Evolutionary conservation across 2,113 vertebrate genomes (phyloP).

Genomic region (Hippocampus abdominalis): DNA sequence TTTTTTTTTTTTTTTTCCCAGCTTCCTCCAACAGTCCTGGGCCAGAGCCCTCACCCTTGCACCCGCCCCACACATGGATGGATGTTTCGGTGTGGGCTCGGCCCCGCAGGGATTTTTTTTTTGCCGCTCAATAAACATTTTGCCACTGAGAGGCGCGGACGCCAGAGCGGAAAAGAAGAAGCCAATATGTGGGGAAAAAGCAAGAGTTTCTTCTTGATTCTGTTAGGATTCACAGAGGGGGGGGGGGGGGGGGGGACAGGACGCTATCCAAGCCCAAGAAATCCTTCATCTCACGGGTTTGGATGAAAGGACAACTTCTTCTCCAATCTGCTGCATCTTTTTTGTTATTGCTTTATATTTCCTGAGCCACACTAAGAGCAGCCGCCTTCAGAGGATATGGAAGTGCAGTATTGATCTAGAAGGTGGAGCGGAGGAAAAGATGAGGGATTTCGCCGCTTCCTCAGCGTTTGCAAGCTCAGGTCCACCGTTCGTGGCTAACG

Average conservation of each 20-base stretch:
- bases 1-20: constrained; percentile 52
- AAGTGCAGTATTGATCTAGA: constrained; percentile 65
- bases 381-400: constrained; percentile 69
- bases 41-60: constrained; percentile 59
- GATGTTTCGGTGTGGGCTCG: constrained; percentile 70
- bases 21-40: constrained; percentile 61
- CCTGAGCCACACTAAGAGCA: constrained; percentile 52
- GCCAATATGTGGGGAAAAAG: constrained; percentile 20
- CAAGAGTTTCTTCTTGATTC: constrained; percentile 36
- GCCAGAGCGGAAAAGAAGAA: constrained; percentile 39
- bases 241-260: constrained; percentile 30
- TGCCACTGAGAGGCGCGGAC: constrained; percentile 62
- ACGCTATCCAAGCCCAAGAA: constrained; percentile 39
- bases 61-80: constrained; percentile 49
- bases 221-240: constrained; percentile 48
- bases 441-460: constrained; percentile 53
- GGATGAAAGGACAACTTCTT: constrained; percentile 72
- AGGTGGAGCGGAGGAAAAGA: constrained; percentile 56
- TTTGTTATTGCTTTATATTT: constrained; percentile 64
- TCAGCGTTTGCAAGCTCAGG: constrained; percentile 54
- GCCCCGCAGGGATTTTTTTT: constrained; percentile 57
- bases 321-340: constrained; percentile 55
- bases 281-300: constrained; percentile 55
- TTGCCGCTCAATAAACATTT: constrained; percentile 72
- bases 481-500: constrained; percentile 64